These are phyloP conservation scores for Phaedon cochleariae DNA, from an alignment of 2,888 invertebrate genomes.

Conservation along the genomic window DNA sequence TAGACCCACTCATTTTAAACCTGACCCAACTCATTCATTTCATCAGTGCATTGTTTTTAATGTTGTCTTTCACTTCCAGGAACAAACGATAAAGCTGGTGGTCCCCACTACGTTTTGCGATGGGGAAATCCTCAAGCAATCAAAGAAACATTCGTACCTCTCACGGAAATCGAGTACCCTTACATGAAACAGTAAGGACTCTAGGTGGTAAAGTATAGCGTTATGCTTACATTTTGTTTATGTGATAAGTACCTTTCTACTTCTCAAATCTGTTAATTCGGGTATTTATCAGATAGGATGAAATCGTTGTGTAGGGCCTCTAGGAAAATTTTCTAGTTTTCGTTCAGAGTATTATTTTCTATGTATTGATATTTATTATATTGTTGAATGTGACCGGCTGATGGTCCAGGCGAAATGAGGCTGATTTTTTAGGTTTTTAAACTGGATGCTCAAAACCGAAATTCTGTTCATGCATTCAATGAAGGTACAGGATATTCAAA, in stretches of 20 bases:
- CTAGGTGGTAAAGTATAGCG: neutral
- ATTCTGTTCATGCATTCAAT: neutral
- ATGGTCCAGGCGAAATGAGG: neutral
- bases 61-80: constrained; percentile 64
- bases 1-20: too few relatives aligned
- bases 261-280: constrained; percentile 25
- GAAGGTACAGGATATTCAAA: neutral
- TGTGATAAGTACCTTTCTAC: constrained; percentile 25
- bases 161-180: constrained; percentile 83
- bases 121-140: constrained; percentile 94
- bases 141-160: constrained; percentile 90
- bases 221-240: constrained; percentile 16
- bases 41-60: neutral
- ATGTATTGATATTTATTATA: constrained; percentile 46
- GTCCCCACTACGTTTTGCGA: constrained; percentile 91
- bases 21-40: too few relatives aligned
- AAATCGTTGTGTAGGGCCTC: neutral
- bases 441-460: neutral
- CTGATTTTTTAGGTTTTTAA: neutral
- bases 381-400: neutral
- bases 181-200: constrained; percentile 78
- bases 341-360: constrained; percentile 35
- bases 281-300: neutral
- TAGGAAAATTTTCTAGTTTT: neutral
- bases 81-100: constrained; percentile 99